phyloP scores from a whole-genome alignment of 2,888 invertebrate genomes.

The Ashinkailepas kermadecensis region DNA sequence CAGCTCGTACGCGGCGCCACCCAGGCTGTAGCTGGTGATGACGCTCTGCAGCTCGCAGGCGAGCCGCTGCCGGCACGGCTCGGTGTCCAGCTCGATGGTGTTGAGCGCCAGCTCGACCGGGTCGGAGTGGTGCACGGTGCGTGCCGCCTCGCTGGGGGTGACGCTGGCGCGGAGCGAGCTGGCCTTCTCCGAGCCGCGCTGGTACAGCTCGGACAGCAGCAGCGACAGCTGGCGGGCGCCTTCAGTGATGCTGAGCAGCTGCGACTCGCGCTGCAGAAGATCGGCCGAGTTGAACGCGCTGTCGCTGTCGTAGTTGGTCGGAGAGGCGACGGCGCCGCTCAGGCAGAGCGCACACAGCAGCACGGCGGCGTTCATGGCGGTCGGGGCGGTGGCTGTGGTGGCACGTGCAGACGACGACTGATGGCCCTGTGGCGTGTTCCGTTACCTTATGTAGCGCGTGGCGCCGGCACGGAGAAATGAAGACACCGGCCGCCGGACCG shows the following conservation, averaged over 20 bases:
- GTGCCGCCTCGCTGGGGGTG: not conserved
- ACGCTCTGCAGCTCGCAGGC: conserved; percentile 15
- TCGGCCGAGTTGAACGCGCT: not conserved
- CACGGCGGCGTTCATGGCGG: not conserved
- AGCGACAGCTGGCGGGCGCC: conserved; percentile 5
- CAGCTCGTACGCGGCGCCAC: conserved; percentile 6
- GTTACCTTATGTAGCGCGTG: not conserved
- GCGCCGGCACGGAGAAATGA: not conserved
- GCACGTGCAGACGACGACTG: not conserved
- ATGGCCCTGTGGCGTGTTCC: not conserved
- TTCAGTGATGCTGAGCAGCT: conserved; percentile 12
- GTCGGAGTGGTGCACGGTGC: not conserved
- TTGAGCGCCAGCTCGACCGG: conserved; percentile 22
- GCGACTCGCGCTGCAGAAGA: conserved; percentile 1
- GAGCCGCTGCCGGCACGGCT: conserved; percentile 14
- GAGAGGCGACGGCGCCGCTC: not conserved
- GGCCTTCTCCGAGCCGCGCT: not conserved
- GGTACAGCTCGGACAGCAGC: not conserved
- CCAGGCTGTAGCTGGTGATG: not conserved
- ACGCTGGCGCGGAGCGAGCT: not conserved
- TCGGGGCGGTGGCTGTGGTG: not conserved
- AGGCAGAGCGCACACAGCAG: not conserved
- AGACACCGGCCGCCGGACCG: not conserved
- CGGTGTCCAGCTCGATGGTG: conserved; percentile 18
- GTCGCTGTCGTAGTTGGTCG: not conserved